Base-by-base conservation (phyloP, 2,113 vertebrate genomes). In the Junco hyemalis region DNA sequence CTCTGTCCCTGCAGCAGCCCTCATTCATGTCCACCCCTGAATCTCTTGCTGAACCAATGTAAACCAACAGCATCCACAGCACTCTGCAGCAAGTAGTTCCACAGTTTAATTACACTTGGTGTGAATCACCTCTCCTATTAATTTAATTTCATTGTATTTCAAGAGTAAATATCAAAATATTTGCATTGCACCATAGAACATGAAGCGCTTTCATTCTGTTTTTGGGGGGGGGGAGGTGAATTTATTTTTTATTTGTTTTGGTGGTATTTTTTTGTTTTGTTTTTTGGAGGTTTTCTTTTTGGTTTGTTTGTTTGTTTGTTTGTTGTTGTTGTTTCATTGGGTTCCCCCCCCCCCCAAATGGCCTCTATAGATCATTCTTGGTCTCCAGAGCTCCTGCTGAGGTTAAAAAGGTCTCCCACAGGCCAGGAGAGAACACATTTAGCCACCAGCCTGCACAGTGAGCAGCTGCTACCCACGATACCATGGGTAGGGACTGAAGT, bases 231-330 rank as follows among this genome's bases (percentile, higher is more conserved):
- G 7, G 14, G 40, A 12, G 6, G 4, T 22, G 31, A 10, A 5
- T 33, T 36, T 60, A 12, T 35, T 48, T 68, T 48, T 36, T 36
- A 5, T 36, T 69, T 50, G 57, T 19, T 6, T 42, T 13, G 14
- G 50, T 51, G 28, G 50, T 3, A 3, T 5, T 11, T 15, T 60
- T 53, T 20, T 56, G 21, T 6, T 7, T 15, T 61, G 19, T 11
- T 59, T 24, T 40, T 40, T 40, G 40, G 40, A 13, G 40, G 12
- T 40, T 40, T 40, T 40, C 38, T 40, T 40, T 31, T 40, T 51
- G 9, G 1, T 7, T 6, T 21, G 38, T 22, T 2, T 4, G 2
- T 5, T 5, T 28, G 23, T 24, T 24, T 36, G 36, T 8, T 25
- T 25, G 25, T 47, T 47, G 6, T 6, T 28, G 35, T 57, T 36